Evolutionary conservation across 2,888 invertebrate species (phyloP).

Genomic region (Chouioia cunea): DNA sequence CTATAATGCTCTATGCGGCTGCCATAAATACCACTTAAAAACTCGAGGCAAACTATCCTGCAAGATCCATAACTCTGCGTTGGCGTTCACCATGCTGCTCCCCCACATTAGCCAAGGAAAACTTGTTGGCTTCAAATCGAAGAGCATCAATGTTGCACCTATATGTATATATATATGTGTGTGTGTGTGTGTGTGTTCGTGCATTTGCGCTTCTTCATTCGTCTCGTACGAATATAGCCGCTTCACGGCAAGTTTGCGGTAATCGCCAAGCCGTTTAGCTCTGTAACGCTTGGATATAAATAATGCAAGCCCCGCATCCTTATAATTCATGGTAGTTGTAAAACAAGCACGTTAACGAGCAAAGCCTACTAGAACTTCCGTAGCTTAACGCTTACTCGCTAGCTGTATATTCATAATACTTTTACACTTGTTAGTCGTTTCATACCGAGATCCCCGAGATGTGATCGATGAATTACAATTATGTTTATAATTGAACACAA

Average conservation of each 20-base stretch:
- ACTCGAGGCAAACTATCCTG: background rate
- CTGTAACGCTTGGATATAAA: background rate
- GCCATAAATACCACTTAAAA: conserved; percentile 13
- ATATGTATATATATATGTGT: background rate
- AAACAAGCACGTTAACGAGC: conserved; percentile 28
- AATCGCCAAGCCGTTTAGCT: too few species aligned
- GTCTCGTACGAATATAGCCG: too few species aligned
- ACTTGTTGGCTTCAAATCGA: background rate
- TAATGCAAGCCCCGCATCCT: conserved; percentile 8
- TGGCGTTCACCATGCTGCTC: background rate
- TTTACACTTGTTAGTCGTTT: background rate
- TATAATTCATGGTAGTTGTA: conserved; percentile 32
- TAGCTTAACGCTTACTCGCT: too few species aligned
- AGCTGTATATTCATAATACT: too few species aligned
- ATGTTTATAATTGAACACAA: too few species aligned
- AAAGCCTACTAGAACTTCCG: background rate
- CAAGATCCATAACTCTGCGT: conserved; percentile 3
- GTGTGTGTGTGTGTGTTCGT: background rate
- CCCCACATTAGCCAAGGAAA: too few species aligned
- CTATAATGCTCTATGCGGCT: too few species aligned
- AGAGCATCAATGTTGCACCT: background rate
- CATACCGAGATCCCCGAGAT: background rate
- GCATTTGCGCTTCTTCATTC: too few species aligned
- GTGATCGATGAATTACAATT: too few species aligned
- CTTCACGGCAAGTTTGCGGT: too few species aligned